A percentile compares a stretch with the other conserved stretches of the same genome.
Evolutionary conservation across 2,888 invertebrate species (phyloP).

Genomic region (Chymomyza procnemis): DNA sequence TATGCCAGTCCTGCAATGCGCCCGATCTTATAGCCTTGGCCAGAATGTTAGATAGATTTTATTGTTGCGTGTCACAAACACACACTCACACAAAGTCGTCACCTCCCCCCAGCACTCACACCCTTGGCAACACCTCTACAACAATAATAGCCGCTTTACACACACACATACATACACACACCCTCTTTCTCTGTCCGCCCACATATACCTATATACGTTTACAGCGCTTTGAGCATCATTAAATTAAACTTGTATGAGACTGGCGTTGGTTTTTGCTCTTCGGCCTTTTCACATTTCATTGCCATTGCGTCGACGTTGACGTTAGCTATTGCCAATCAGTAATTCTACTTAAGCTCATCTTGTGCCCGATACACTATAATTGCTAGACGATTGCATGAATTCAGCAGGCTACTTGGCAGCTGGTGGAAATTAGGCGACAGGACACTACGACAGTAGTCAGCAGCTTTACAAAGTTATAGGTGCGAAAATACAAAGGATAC

Average conservation of each 20-base stretch:
- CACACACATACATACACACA: no score
- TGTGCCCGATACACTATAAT: neutral
- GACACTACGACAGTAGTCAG: no score
- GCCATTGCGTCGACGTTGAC: constrained; percentile 29
- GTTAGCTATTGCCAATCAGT: constrained; percentile 45
- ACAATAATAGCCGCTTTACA: no score
- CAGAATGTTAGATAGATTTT: constrained; percentile 7
- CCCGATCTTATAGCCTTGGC: neutral
- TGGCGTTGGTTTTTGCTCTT: constrained; percentile 14
- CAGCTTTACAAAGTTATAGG: no score
- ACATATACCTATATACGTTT: neutral
- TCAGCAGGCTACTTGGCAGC: neutral
- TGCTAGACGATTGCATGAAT: neutral
- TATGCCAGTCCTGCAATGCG: constrained; percentile 4
- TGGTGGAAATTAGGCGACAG: no score
- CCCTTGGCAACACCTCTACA: neutral
- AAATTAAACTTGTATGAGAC: constrained; percentile 45
- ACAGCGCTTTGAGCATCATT: constrained; percentile 27
- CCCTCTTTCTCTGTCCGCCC: neutral
- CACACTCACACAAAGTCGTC: neutral
- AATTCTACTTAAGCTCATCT: constrained; percentile 32
- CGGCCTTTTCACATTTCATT: constrained; percentile 49
- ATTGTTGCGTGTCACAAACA: constrained; percentile 28
- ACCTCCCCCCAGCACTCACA: neutral
- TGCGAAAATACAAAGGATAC: no score